These are phyloP conservation scores for Rhagonycha lutea DNA, from an alignment of 2,888 invertebrate genomes.

Conservation along the genomic window DNA sequence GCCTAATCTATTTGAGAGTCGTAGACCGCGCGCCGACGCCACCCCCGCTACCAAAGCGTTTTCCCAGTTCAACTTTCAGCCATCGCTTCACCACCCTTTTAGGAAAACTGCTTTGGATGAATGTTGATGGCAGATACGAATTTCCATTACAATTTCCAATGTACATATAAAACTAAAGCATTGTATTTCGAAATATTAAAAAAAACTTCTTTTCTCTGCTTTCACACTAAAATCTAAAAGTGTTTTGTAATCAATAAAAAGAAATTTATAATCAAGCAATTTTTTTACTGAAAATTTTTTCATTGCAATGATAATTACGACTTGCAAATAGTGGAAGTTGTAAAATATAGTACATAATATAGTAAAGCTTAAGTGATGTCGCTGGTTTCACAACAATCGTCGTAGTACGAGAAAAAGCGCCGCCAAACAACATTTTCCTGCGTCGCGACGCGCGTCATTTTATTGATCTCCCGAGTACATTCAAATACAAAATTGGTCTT, in stretches of 20 bases:
- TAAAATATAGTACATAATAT: neutral
- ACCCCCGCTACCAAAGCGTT: conserved; percentile 34
- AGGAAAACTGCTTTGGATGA: conserved; percentile 26
- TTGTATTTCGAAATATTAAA: neutral
- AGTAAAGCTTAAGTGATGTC: neutral
- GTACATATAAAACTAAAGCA: conserved; percentile 2
- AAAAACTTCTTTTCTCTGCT: neutral
- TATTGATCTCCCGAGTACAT: conserved; percentile 40
- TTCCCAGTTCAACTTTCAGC: conserved; percentile 30
- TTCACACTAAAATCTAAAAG: neutral
- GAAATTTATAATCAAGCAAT: neutral
- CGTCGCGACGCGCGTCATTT: conserved; percentile 35
- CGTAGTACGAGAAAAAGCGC: conserved; percentile 21
- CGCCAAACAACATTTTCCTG: conserved; percentile 19
- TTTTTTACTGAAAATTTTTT: neutral
- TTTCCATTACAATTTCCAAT: conserved; percentile 27
- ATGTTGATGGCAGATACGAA: conserved; percentile 26
- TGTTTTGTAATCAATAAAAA: neutral
- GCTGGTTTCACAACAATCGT: conserved; percentile 5
- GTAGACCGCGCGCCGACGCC: conserved; percentile 49
- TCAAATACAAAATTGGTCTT: conserved; percentile 32
- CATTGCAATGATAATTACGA: neutral
- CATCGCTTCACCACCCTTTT: conserved; percentile 10
- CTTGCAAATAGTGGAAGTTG: neutral
- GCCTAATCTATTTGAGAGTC: conserved; percentile 50